A percentile compares a stretch with the other conserved stretches of the same genome.
Evolutionary conservation across 1,140 invertebrate species (phyloP).

Genomic region (Caenorhabditis briggsae): DNA sequence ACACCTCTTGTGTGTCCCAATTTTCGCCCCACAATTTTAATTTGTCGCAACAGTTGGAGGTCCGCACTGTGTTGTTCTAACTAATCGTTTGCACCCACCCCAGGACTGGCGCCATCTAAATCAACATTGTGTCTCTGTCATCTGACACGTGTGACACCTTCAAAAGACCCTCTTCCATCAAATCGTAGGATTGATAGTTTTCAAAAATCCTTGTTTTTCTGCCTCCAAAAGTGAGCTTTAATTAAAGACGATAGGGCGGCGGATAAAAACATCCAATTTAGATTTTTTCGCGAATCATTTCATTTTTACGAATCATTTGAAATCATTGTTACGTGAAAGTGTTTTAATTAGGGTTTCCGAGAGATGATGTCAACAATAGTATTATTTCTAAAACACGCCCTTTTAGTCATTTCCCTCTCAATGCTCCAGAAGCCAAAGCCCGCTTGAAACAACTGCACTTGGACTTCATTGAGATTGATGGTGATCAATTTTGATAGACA

Average conservation of each 20-base stretch:
- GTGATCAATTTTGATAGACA: conserved; percentile 54
- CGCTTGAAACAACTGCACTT: conserved; percentile 43
- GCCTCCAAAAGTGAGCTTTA: neutral
- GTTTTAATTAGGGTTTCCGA: no score
- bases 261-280: no score
- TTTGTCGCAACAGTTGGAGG: conserved; percentile 50
- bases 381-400: no score
- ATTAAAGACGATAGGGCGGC: neutral
- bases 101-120: conserved; percentile 44
- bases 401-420: no score
- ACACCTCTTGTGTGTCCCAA: neutral
- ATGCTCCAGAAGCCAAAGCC: neutral
- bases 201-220: neutral
- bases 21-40: conserved; percentile 10
- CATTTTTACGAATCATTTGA: no score
- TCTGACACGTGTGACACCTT: conserved; percentile 35
- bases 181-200: conserved; percentile 14
- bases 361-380: no score
- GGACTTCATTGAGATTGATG: conserved; percentile 14
- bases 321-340: no score
- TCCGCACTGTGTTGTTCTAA: conserved; percentile 28
- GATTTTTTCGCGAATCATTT: no score
- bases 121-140: conserved; percentile 37
- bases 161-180: neutral
- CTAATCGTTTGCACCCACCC: neutral